These are phyloP conservation scores for Drosophila asahinai DNA, from an alignment of 1,140 invertebrate species.

Conservation along the genomic window DNA sequence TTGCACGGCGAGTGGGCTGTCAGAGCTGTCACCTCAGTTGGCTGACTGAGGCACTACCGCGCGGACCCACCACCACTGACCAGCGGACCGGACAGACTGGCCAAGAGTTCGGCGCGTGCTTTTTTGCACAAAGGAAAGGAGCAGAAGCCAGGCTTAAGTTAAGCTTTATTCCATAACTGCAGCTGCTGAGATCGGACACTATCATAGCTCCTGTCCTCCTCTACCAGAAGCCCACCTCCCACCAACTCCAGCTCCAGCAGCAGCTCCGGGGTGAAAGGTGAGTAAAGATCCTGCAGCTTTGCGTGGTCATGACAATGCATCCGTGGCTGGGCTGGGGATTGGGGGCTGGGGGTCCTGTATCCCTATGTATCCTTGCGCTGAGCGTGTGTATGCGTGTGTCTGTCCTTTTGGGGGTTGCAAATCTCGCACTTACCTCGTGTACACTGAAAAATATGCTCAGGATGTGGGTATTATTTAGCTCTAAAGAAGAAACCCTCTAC, in stretches of 20 bases:
- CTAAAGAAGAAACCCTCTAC: too few relatives aligned
- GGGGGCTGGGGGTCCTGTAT: neutral
- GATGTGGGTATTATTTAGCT: neutral
- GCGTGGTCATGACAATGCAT: slow-evolving; percentile 4
- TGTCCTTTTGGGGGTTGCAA: slow-evolving; percentile 51
- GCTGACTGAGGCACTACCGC: slow-evolving; percentile 47
- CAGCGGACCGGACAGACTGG: slow-evolving; percentile 8
- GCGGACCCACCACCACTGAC: slow-evolving; percentile 2
- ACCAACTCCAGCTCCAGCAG: too few relatives aligned
- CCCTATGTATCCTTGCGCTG: neutral
- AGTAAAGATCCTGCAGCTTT: too few relatives aligned
- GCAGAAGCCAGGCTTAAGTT: too few relatives aligned
- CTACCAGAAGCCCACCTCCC: too few relatives aligned
- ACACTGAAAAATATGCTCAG: neutral
- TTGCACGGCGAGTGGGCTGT: neutral
- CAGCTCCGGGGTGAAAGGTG: too few relatives aligned
- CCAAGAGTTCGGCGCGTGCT: slow-evolving; percentile 32
- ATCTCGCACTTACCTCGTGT: slow-evolving; percentile 1
- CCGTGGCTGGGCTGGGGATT: neutral
- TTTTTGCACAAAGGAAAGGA: slow-evolving; percentile 6
- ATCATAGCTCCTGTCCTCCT: too few relatives aligned
- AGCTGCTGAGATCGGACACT: too few relatives aligned
- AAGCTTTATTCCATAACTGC: too few relatives aligned
- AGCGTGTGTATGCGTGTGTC: slow-evolving; percentile 13
- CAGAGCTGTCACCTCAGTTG: slow-evolving; percentile 49